phyloP scores from a whole-genome alignment of 2,113 vertebrate species.

The Varanus salvator region DNA sequence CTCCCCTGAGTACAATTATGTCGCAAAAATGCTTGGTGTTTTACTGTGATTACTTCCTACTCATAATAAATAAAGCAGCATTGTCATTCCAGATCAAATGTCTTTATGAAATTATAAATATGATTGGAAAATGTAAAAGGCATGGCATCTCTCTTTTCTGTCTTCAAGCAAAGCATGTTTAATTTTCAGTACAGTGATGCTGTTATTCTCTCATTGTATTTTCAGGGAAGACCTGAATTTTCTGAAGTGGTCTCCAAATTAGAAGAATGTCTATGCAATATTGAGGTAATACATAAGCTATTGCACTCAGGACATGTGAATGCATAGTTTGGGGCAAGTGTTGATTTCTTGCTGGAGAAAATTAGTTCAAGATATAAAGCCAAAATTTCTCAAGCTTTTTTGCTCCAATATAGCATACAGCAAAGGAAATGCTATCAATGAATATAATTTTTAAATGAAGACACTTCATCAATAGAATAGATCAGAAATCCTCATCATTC shows the following conservation, averaged over 20 bases:
- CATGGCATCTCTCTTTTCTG: neutral
- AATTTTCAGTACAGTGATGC: neutral
- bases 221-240: constrained; percentile 92
- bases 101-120: neutral
- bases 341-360: accelerated
- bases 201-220: neutral
- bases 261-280: constrained; percentile 93
- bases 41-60: neutral
- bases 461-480: neutral
- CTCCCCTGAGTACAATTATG: neutral
- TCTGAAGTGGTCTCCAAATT: constrained; percentile 91
- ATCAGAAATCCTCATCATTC: neutral
- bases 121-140: neutral
- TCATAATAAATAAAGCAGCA: neutral
- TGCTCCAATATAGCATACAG: accelerated
- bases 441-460: neutral
- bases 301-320: neutral
- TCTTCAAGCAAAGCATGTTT: neutral
- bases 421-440: accelerated
- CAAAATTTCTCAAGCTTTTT: neutral
- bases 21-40: neutral
- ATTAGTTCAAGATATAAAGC: neutral
- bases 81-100: neutral
- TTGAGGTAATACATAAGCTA: constrained; percentile 82
- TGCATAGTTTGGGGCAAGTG: accelerated